These are phyloP conservation scores for Notothenia coriiceps DNA, from an alignment of 2,113 vertebrate species.

Conservation along the genomic window DNA sequence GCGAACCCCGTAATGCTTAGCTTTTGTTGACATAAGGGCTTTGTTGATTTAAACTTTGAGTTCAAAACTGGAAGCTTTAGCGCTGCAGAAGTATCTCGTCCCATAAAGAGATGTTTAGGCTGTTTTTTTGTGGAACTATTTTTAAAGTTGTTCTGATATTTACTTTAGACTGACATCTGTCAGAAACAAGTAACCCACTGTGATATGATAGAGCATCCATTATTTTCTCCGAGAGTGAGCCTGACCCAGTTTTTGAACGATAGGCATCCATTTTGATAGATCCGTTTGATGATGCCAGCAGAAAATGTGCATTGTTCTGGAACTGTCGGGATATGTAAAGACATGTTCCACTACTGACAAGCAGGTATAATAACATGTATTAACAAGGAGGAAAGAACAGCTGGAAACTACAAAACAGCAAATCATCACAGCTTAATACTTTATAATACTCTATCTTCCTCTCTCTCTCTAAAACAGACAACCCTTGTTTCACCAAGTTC, in stretches of 20 bases:
- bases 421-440: conserved; percentile 14
- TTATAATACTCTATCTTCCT: neutral
- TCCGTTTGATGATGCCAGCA: conserved; percentile 24
- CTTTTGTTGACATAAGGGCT: neutral
- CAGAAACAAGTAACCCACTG: neutral
- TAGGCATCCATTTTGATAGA: conserved; percentile 17
- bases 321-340: conserved; percentile 29
- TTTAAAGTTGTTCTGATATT: neutral
- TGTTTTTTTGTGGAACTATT: neutral
- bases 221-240: neutral
- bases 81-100: neutral
- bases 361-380: conserved; percentile 9
- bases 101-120: neutral
- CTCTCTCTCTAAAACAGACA: conserved; percentile 12
- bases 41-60: neutral
- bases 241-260: conserved; percentile 37
- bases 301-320: conserved; percentile 32
- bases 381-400: conserved; percentile 12
- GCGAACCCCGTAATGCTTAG: neutral
- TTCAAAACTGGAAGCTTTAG: neutral
- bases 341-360: neutral
- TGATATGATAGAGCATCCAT: neutral
- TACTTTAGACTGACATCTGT: neutral
- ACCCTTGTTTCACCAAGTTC: conserved; percentile 9
- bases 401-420: conserved; percentile 25